Base-by-base conservation (phyloP, 2,888 invertebrate genomes). In the Eilema griseolum region DNA sequence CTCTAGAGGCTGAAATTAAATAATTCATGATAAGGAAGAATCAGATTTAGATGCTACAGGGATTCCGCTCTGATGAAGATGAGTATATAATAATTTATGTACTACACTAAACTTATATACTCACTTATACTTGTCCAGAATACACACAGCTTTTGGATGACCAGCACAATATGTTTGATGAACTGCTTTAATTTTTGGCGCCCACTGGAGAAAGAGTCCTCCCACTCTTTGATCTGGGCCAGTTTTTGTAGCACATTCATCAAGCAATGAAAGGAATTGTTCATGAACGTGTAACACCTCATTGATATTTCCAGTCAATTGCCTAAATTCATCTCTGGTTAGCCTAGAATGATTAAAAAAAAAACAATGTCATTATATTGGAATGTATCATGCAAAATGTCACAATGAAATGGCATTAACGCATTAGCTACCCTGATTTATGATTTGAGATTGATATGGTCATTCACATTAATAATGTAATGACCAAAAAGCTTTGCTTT, bases 131-230 rank as follows among this genome's bases (percentile, higher is more conserved):
- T 98, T 98, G 91, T 99, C 99, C 82, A 99, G 96, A 83, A 99
- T 97, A 88, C 98, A 98, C 63, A 99, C 99, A 78, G 99, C 99
- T 91, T 97, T 97, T 0, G 99, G 99, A 96, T 99, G 99, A 80
- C 98, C 97, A 70, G 97, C 96, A 93, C 99, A 99, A 91, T 99
- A 99, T 20, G 96, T 96, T 86, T 97, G 97, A 90, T 99, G 98
- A 16, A 98, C 97, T 79, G 96, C 95, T 93, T 99, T 98, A 81
- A 98, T 96, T 86, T 96, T 96, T 26, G 98, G 97, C 7, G 98
- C 98, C 93, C 97, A 97, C 72, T 97, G 97, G 73, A 99, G 93
- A 91, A 99, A 99, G 16, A 99, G 95, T 81, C 98, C 98, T 3
- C 99, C 99, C 24, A 99, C 97, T 83, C 98, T 96, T 90, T 99